These are phyloP conservation scores for Drosophila falleni DNA, from an alignment of 2,888 invertebrate genomes.

Conservation along the genomic window DNA sequence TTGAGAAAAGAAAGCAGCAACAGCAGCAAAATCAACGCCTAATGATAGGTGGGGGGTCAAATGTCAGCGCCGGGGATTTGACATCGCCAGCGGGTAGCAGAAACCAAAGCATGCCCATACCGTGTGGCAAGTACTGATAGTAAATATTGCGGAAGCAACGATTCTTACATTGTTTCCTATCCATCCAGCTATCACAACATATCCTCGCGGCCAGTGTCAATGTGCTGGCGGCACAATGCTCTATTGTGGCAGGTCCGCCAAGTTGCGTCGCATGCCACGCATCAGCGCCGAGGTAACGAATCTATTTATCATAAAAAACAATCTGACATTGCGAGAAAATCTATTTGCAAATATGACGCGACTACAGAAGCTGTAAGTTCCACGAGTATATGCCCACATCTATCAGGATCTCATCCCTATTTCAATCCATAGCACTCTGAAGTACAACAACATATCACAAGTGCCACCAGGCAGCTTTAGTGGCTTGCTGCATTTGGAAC, in stretches of 20 bases:
- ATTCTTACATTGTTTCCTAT: constrained; percentile 7
- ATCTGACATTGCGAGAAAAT: constrained; percentile 77
- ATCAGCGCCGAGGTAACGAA: constrained; percentile 81
- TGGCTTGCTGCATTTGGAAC: constrained; percentile 74
- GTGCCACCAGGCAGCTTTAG: constrained; percentile 80
- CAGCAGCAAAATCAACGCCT: constrained; percentile 32
- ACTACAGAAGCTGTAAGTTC: constrained; percentile 77
- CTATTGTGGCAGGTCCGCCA: constrained; percentile 77
- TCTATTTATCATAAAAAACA: constrained; percentile 81
- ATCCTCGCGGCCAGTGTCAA: constrained; percentile 80
- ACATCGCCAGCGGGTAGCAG: constrained; percentile 34
- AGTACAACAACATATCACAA: constrained; percentile 84
- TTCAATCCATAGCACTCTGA: constrained; percentile 75
- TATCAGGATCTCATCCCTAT: not conserved
- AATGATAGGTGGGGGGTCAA: constrained; percentile 30
- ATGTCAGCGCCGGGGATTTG: constrained; percentile 51
- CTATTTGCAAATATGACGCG: constrained; percentile 72
- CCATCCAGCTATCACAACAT: constrained; percentile 82
- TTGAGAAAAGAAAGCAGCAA: constrained; percentile 70
- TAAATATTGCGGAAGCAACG: constrained; percentile 2
- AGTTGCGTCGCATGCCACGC: constrained; percentile 70
- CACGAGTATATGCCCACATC: too few relatives aligned
- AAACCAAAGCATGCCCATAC: constrained; percentile 41
- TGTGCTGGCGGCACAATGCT: constrained; percentile 75
- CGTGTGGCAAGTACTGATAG: constrained; percentile 58